Conservation (phyloP, 2,888 invertebrate species). For the Calliopum simillimum region DNA sequence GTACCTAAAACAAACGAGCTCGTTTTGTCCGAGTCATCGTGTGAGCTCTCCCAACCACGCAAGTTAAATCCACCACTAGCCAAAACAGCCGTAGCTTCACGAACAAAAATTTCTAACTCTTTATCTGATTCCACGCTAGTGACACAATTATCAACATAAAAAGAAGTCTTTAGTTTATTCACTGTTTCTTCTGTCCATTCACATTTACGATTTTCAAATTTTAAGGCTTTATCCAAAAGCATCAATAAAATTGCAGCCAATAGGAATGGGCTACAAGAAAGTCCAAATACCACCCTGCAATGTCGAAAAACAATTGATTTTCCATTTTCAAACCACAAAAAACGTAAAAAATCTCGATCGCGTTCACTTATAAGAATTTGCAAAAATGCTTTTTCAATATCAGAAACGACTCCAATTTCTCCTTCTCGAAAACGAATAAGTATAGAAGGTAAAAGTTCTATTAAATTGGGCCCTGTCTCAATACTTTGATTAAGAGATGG, state of each 20-base stretch:
- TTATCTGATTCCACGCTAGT: background rate
- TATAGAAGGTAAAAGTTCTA: background rate
- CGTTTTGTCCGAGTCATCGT: background rate
- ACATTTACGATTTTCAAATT: too few relatives aligned
- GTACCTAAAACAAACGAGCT: background rate
- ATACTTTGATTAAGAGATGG: constrained; percentile 2
- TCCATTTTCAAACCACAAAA: background rate
- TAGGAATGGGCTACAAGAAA: too few relatives aligned
- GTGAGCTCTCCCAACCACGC: constrained; percentile 1
- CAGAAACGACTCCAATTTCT: too few relatives aligned
- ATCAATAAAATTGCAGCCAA: too few relatives aligned
- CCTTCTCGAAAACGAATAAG: too few relatives aligned
- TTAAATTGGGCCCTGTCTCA: background rate
- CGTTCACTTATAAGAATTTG: background rate
- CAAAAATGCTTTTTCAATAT: too few relatives aligned
- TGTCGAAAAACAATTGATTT: too few relatives aligned
- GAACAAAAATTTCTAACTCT: constrained; percentile 13
- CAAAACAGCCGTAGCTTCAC: background rate
- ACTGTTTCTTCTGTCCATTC: background rate
- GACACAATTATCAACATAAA: constrained; percentile 1
- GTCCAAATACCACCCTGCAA: too few relatives aligned
- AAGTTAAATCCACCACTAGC: constrained; percentile 2
- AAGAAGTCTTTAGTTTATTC: too few relatives aligned
- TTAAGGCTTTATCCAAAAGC: too few relatives aligned
- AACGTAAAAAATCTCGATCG: background rate